phyloP scores from a whole-genome alignment of 2,888 invertebrate genomes.

The Dasysyrphus tricinctus region DNA sequence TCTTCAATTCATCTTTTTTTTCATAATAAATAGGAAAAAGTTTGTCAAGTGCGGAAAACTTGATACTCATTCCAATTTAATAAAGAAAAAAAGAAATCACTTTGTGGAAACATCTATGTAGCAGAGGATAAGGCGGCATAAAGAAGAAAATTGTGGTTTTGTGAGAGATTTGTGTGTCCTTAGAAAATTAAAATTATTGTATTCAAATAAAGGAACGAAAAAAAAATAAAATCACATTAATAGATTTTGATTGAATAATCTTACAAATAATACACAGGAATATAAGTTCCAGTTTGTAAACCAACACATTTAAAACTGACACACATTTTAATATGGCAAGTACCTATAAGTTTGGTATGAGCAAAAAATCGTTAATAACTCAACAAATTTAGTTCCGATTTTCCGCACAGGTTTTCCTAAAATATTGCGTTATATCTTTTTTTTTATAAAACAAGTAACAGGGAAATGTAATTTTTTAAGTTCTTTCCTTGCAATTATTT shows the following conservation, averaged over 20 bases:
- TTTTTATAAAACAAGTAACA: no score
- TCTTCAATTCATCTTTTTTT: neutral
- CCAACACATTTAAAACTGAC: no score
- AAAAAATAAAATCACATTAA: neutral
- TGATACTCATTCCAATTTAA: neutral
- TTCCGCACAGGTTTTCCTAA: no score
- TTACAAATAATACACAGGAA: no score
- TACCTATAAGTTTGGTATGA: no score
- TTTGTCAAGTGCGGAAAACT: slow-evolving; percentile 2
- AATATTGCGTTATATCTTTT: no score
- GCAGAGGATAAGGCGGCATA: neutral
- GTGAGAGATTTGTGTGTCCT: neutral
- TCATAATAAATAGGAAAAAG: slow-evolving; percentile 5
- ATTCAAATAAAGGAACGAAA: neutral
- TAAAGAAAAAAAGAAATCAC: neutral
- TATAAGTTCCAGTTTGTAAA: no score
- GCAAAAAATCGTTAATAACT: no score
- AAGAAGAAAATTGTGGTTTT: neutral
- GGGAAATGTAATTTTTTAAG: no score
- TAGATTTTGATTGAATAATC: neutral
- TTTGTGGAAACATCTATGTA: neutral
- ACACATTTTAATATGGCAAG: no score
- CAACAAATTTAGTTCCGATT: no score
- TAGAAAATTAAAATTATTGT: neutral
- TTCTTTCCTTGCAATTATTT: no score